Percentiles rank a stretch among this genome's conserved stretches.
Conservation (phyloP, 2,113 vertebrate species). For the Myanophis thanlyinensis region DNA sequence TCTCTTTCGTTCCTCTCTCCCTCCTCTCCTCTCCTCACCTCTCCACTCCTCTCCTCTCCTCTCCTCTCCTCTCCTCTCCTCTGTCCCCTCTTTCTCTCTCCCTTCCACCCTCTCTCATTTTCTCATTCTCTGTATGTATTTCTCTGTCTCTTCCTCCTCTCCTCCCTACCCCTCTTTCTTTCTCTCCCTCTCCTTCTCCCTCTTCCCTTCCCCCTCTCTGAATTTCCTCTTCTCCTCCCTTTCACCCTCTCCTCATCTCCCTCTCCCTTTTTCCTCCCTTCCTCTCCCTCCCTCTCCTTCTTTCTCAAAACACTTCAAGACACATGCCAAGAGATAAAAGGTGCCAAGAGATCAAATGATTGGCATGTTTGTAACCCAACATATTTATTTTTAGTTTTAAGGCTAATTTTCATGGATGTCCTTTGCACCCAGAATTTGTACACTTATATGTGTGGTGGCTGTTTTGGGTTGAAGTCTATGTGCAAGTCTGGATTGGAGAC, state of each 20-base stretch:
- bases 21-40: too few species aligned
- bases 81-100: neutral
- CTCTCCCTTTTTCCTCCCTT: neutral
- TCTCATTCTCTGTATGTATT: too few species aligned
- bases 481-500: too few species aligned
- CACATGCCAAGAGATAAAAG: neutral
- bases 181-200: too few species aligned
- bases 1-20: too few species aligned
- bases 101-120: too few species aligned
- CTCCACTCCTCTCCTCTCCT: too few species aligned
- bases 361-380: neutral
- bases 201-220: too few species aligned
- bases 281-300: neutral
- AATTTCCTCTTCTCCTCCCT: neutral
- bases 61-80: too few species aligned
- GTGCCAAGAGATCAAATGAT: too few species aligned
- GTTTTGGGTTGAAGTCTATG: neutral
- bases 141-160: too few species aligned
- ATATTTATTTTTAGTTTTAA: neutral
- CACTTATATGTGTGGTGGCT: neutral
- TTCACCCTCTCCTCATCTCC: neutral
- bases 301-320: neutral
- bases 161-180: too few species aligned
- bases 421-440: neutral
- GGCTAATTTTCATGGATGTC: neutral